Conservation (phyloP, 2,113 vertebrate species). For the Scomber colias region DNA sequence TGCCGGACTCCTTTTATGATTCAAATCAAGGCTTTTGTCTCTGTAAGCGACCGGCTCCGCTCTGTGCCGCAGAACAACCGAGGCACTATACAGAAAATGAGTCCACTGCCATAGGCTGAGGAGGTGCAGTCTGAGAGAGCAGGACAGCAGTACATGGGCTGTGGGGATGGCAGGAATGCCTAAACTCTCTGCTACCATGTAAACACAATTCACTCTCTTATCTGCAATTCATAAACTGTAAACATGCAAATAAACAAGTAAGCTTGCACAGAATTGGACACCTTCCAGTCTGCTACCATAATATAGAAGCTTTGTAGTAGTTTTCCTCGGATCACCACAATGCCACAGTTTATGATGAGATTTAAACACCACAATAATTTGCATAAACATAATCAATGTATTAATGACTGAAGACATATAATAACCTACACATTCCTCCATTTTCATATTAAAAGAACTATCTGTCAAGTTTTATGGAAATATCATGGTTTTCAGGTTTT, state of each 20-base stretch:
- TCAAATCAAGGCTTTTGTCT: constrained; percentile 88
- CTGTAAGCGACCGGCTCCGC: constrained; percentile 80
- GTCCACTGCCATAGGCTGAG: constrained; percentile 66
- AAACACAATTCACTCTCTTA: constrained; percentile 70
- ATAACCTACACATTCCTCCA: background rate
- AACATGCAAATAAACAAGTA: constrained; percentile 69
- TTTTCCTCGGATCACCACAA: no score
- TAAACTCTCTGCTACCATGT: constrained; percentile 63
- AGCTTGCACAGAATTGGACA: constrained; percentile 32
- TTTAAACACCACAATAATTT: background rate
- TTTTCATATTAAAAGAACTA: background rate
- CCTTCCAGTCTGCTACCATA: constrained; percentile 22
- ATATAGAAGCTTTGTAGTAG: background rate
- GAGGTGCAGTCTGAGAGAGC: constrained; percentile 57
- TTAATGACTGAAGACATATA: no score
- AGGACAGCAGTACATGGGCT: constrained; percentile 36
- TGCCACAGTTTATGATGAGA: background rate
- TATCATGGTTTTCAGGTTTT: background rate
- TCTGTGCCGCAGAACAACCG: constrained; percentile 83
- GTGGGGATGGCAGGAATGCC: constrained; percentile 57
- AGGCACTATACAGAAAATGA: constrained; percentile 81
- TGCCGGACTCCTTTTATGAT: constrained; percentile 86
- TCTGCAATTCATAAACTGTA: constrained; percentile 57
- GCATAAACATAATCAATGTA: no score
- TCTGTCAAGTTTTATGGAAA: background rate